Conservation (phyloP, 2,113 vertebrate genomes). For the Corapipo altera region DNA sequence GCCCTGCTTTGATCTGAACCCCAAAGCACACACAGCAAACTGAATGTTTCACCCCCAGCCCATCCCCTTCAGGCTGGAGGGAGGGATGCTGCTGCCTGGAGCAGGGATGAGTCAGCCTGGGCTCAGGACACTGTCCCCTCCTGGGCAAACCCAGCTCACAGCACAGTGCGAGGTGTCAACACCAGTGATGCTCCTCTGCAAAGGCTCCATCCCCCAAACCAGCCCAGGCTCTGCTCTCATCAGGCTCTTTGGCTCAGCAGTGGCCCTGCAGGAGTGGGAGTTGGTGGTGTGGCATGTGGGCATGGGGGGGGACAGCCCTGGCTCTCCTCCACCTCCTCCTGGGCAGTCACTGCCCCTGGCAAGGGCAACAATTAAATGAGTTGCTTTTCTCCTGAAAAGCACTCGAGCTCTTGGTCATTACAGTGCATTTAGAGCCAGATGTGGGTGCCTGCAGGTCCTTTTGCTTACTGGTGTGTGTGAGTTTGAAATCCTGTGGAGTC, state of each 20-base stretch:
- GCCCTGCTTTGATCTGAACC: background rate
- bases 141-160: background rate
- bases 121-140: background rate
- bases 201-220: background rate
- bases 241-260: background rate
- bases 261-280: background rate
- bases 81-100: background rate
- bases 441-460: background rate
- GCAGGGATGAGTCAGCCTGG: background rate
- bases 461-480: accelerated
- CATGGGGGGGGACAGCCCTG: background rate
- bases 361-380: background rate
- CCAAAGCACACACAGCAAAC: background rate
- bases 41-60: background rate
- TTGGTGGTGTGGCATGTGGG: accelerated
- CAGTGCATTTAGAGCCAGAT: background rate
- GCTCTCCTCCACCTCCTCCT: background rate
- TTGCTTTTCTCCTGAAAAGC: background rate
- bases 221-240: accelerated
- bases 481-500: background rate
- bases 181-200: background rate
- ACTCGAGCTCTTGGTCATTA: background rate
- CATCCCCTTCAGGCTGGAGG: background rate
- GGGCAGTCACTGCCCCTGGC: background rate
- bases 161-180: accelerated